A percentile compares a stretch with the other conserved stretches of the same genome.
phyloP scores from a whole-genome alignment of 2,888 invertebrate species.

The Eristalis intricaria region DNA sequence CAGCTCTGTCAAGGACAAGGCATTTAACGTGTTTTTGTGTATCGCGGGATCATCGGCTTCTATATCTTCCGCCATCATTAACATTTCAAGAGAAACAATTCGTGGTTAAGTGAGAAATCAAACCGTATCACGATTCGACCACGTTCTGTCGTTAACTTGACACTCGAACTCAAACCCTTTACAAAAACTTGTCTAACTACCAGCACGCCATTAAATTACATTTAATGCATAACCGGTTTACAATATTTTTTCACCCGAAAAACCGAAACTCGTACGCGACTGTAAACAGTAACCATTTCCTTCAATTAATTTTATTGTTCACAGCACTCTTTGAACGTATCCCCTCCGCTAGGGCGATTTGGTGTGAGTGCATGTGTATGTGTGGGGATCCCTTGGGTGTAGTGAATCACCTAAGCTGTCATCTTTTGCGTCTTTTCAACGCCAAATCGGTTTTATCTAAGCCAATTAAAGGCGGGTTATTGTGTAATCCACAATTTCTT shows the following conservation, averaged over 20 bases:
- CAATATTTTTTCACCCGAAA: background rate
- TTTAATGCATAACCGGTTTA: background rate
- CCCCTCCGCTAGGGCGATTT: background rate
- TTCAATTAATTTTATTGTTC: background rate
- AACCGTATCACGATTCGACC: background rate
- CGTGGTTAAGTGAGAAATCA: background rate
- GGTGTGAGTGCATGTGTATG: background rate
- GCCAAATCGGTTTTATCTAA: slow-evolving; percentile 4
- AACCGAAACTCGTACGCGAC: background rate
- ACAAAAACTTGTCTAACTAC: background rate
- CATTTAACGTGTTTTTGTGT: background rate
- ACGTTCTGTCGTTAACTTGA: background rate
- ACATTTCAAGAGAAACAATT: background rate
- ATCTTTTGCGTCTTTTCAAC: background rate
- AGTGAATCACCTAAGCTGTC: background rate
- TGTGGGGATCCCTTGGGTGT: background rate
- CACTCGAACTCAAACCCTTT: background rate
- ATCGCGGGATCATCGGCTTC: background rate
- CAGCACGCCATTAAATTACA: background rate
- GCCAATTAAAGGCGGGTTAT: slow-evolving; percentile 20
- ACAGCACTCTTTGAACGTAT: background rate
- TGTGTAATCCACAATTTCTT: slow-evolving; percentile 36
- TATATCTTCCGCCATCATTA: background rate
- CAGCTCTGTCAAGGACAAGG: background rate
- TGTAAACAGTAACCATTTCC: background rate